Evolutionary conservation across 2,888 invertebrate species (phyloP), one percentile per base, ranked within the genome.

Genomic region (Chalcis sispes): DNA sequence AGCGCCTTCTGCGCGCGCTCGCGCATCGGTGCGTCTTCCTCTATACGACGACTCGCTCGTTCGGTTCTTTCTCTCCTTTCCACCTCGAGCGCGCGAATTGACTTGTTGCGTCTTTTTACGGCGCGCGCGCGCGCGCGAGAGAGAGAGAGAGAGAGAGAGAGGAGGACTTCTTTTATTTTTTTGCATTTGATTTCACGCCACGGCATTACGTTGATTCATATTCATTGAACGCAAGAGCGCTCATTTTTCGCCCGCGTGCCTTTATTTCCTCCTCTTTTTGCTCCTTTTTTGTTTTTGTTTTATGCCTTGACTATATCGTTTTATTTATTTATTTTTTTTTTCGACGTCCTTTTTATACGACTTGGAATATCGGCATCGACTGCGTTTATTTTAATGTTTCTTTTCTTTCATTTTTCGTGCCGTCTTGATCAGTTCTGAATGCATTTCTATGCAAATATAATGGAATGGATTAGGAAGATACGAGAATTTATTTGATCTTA

Each of bases 81-180:
- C 56, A 25, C 36, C 42, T 2, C 15, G n/a, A n/a, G 59, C 18
- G 3, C 23, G 72, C 25, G 61, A 77, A 74, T 77, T 77, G 77
- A 77, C 77, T 73, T 74, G 77, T 77, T 77, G 77, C 73, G 48
- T 66, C 70, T 73, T 74, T 77, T 77, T 73, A 77, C 73, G 65
- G 36, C 36, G 62, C 50, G 52, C 13, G 36, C 58, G 58, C 32
- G 48, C n/a, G 50, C 40, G n/a, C n/a, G n/a, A n/a, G n/a, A n/a
- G n/a, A n/a, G n/a, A n/a, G n/a, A n/a, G n/a, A n/a, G n/a, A n/a
- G n/a, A n/a, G n/a, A n/a, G n/a, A n/a, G n/a, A n/a, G n/a, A n/a
- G n/a, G n/a, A n/a, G n/a, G n/a, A n/a, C n/a, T n/a, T n/a, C 42
- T 72, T 72, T 69, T 64, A 69, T 77, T 72, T n/a, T n/a, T n/a